phyloP scores from a whole-genome alignment of 1,140 invertebrate species.

The Frieseomelitta varia region DNA sequence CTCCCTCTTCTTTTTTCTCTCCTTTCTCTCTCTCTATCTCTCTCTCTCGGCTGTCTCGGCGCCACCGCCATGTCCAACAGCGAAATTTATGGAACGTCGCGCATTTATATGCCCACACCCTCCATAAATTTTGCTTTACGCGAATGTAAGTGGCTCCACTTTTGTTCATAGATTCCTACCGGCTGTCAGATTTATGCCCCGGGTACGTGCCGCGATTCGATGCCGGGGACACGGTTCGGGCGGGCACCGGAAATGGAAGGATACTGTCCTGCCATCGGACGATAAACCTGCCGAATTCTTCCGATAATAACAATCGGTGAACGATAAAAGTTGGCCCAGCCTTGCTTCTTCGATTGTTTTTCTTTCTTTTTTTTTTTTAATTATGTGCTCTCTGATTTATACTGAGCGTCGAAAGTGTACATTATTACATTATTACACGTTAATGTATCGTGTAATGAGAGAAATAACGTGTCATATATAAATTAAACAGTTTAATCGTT shows the following conservation, averaged over 20 bases:
- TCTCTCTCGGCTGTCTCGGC: not conserved
- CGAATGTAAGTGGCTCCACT: constrained; percentile 77
- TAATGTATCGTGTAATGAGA: too few relatives aligned
- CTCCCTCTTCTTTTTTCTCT: not conserved
- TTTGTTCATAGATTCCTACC: constrained; percentile 79
- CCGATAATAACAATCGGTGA: not conserved
- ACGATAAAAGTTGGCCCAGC: too few relatives aligned
- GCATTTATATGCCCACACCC: constrained; percentile 74
- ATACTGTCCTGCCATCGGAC: not conserved
- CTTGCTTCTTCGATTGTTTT: too few relatives aligned
- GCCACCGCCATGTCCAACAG: constrained; percentile 37
- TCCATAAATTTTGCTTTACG: constrained; percentile 77
- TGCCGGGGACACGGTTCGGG: constrained; percentile 31
- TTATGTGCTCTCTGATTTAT: too few relatives aligned
- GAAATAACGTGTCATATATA: too few relatives aligned
- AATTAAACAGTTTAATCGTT: too few relatives aligned
- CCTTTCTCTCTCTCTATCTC: not conserved
- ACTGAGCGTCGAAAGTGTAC: too few relatives aligned
- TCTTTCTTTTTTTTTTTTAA: too few relatives aligned
- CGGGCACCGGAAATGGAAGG: constrained; percentile 4
- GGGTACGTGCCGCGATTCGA: constrained; percentile 60
- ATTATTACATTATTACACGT: too few relatives aligned
- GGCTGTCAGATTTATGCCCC: constrained; percentile 75
- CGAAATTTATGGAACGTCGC: constrained; percentile 75
- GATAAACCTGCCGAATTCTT: not conserved